Percentiles rank a stretch among this genome's conserved stretches.
Conservation (phyloP, 2,113 vertebrate genomes). For the Sander vitreus region DNA sequence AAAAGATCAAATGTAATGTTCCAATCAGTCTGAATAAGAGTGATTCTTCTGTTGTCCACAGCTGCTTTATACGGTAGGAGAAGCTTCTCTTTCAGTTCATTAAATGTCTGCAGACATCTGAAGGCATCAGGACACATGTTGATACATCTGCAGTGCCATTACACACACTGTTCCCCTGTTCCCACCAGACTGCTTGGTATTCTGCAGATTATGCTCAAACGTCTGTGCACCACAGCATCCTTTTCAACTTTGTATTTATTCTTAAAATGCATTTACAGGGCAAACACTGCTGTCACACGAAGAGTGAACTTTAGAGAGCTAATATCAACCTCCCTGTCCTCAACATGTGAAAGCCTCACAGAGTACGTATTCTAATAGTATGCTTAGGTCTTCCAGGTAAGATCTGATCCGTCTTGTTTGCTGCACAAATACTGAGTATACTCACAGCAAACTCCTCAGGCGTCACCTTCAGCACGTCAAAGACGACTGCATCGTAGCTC, state of each 20-base stretch:
- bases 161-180: no score
- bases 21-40: no score
- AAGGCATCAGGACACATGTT: neutral
- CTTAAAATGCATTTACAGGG: no score
- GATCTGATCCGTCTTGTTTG: neutral
- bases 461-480: constrained; percentile 96
- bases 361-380: no score
- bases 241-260: no score
- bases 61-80: no score
- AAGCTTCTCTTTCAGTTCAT: neutral
- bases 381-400: neutral
- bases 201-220: no score
- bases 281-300: no score
- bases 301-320: neutral
- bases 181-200: no score
- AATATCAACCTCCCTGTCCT: neutral
- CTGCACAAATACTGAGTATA: constrained; percentile 41
- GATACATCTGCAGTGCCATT: neutral
- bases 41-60: neutral
- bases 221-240: no score
- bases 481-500: constrained; percentile 96
- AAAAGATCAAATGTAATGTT: no score
- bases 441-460: constrained; percentile 98
- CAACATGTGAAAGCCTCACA: neutral
- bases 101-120: neutral